Base-by-base conservation (phyloP, 2,888 invertebrate species). In the Nysson spinosus region DNA sequence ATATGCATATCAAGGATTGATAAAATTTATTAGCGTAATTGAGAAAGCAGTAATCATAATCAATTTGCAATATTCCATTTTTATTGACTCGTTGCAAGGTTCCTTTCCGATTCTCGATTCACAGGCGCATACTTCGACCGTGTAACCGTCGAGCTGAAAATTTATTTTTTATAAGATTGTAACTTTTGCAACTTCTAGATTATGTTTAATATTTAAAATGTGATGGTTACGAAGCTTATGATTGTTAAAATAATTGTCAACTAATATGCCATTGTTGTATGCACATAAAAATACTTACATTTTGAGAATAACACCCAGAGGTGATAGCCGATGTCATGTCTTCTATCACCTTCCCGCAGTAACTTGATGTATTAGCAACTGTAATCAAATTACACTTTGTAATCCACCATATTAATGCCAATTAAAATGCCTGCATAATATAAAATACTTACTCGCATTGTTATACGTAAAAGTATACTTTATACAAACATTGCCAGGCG, bases 301-400 rank as follows among this genome's bases (percentile, higher is more conserved):
- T 42, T 54, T 83, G 77, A 5, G 62, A 30, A 55, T 66, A 85
- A 56, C 86, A 86, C 14, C 81, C 83, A 4, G 74, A 55, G 32
- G 69, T 56, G 24, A 86, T n/a, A 11, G 83, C 67, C 3, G 22
- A 52, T 4, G 56, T 35, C 16, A 68, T 51, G 42, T 83, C 80
- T 55, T 82, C 78, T n/a, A 71, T 79, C 65, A 82, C 75, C 77
- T 83, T 85, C 2, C 86, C 86, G 75, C 82, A 82, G 64, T 83
- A 85, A 28, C 80, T 65, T n/a, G 83, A 69, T 12, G 60, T 69
- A 22, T 84, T 83, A 5, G 80, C 40, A 43, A 83, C 85, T 86
- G 5, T 4, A 62, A 68, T 32, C n/a, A n/a, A n/a, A n/a, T n/a
- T n/a, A n/a, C n/a, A n/a, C n/a, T n/a, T n/a, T n/a, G n/a, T n/a